Percentiles rank a stretch among this genome's conserved stretches.
Conservation (phyloP, 2,888 invertebrate species). For the Phragmatobia fuliginosa region DNA sequence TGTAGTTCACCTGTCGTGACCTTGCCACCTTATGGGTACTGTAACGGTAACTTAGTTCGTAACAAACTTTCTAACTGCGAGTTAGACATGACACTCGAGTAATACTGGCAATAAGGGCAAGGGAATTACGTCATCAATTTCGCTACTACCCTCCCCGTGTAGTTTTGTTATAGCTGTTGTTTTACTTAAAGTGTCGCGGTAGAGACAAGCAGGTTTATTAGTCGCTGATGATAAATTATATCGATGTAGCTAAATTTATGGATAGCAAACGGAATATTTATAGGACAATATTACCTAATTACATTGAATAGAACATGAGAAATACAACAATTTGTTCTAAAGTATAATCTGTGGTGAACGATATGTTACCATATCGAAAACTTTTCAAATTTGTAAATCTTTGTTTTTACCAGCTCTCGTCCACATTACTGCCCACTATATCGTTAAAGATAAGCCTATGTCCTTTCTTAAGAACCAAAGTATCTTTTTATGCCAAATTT, state of each 20-base stretch:
- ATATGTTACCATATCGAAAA: neutral
- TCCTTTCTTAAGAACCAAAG: too few species aligned
- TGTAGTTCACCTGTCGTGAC: slow-evolving; percentile 48
- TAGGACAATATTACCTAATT: neutral
- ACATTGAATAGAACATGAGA: neutral
- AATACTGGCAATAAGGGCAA: slow-evolving; percentile 46
- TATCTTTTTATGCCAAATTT: too few species aligned
- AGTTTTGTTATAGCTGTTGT: slow-evolving; percentile 9
- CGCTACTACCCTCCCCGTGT: slow-evolving; percentile 28
- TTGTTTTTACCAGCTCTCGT: too few species aligned
- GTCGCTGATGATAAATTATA: neutral
- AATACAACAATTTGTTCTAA: neutral
- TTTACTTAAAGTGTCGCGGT: slow-evolving; percentile 7
- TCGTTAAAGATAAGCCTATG: too few species aligned
- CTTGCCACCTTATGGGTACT: slow-evolving; percentile 55
- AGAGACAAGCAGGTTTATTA: slow-evolving; percentile 2
- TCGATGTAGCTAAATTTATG: neutral
- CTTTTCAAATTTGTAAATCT: neutral
- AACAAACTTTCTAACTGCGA: slow-evolving; percentile 52
- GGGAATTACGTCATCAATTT: slow-evolving; percentile 54
- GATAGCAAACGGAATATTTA: neutral
- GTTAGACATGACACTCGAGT: slow-evolving; percentile 57
- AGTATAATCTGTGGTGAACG: too few species aligned
- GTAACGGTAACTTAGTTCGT: slow-evolving; percentile 56
- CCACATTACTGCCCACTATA: too few species aligned